Evolutionary conservation across 1,140 invertebrate genomes (phyloP).

Genomic region (Drosophila santomea): DNA sequence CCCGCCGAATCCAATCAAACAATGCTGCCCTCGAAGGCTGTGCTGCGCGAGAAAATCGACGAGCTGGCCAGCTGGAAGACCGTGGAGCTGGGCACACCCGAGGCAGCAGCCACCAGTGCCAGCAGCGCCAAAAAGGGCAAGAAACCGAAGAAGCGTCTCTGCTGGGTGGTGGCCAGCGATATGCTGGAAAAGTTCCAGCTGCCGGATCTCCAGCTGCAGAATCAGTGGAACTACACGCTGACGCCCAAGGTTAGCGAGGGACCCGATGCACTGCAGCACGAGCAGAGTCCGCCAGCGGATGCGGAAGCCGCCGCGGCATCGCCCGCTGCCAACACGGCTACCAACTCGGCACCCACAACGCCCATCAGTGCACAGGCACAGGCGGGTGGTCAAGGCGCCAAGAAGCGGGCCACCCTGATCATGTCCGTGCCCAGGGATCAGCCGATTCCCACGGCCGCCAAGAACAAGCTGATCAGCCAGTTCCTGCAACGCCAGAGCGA

Average conservation of each 20-base stretch:
- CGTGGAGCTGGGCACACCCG: slow-evolving; percentile 77
- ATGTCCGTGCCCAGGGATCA: slow-evolving; percentile 79
- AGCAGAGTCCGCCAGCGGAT: slow-evolving; percentile 33
- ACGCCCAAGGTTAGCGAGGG: slow-evolving; percentile 72
- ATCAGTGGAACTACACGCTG: slow-evolving; percentile 86
- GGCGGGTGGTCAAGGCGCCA: slow-evolving; percentile 38
- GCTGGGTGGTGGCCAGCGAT: slow-evolving; percentile 89
- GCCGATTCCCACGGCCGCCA: slow-evolving; percentile 60
- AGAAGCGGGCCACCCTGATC: slow-evolving; percentile 84
- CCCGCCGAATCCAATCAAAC: background rate
- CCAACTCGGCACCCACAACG: slow-evolving; percentile 17
- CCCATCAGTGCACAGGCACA: slow-evolving; percentile 11
- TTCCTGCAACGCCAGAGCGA: slow-evolving; percentile 85
- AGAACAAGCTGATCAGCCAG: slow-evolving; percentile 86
- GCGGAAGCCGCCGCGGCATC: background rate
- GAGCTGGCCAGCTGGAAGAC: slow-evolving; percentile 87
- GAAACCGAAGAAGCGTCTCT: slow-evolving; percentile 86
- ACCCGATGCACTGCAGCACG: slow-evolving; percentile 30
- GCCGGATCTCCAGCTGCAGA: slow-evolving; percentile 86
- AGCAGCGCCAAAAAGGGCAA: slow-evolving; percentile 85
- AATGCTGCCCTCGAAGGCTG: slow-evolving; percentile 67
- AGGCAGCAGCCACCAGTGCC: background rate
- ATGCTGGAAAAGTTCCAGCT: slow-evolving; percentile 87
- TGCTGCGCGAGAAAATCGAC: slow-evolving; percentile 86
- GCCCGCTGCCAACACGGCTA: background rate